Evolutionary conservation across 2,797 vertebrate genomes (phyloP).

Genomic region (Spinus olivaceus): DNA sequence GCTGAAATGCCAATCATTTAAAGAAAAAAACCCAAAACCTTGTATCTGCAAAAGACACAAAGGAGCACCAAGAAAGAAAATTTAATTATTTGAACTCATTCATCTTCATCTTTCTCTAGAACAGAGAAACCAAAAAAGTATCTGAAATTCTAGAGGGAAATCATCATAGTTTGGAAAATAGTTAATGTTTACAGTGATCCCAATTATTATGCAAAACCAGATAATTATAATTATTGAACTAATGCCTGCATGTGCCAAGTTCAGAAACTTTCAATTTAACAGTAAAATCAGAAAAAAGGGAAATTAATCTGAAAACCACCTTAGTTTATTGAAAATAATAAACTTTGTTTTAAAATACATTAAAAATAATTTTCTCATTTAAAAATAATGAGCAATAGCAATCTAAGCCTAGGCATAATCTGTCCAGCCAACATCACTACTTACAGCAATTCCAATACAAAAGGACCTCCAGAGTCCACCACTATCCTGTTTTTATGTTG

Average conservation of each 20-base stretch:
- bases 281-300: neutral
- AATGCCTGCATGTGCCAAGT: neutral
- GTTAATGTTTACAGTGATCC: neutral
- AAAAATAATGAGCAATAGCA: neutral
- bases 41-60: neutral
- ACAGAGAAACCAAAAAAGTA: neutral
- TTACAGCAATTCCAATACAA: neutral
- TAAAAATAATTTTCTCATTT: neutral
- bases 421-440: neutral
- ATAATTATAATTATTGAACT: neutral
- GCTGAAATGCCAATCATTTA: neutral
- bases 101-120: neutral
- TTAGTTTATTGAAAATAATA: neutral
- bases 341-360: neutral
- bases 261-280: neutral
- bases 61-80: neutral
- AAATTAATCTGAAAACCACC: neutral
- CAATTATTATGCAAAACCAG: neutral
- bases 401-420: neutral
- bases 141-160: neutral
- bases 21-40: neutral
- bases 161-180: neutral
- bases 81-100: neutral
- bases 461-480: neutral
- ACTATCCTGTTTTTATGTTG: neutral